These are phyloP conservation scores for Oncorhynchus clarkii DNA, from an alignment of 2,113 vertebrate species.

Conservation along the genomic window DNA sequence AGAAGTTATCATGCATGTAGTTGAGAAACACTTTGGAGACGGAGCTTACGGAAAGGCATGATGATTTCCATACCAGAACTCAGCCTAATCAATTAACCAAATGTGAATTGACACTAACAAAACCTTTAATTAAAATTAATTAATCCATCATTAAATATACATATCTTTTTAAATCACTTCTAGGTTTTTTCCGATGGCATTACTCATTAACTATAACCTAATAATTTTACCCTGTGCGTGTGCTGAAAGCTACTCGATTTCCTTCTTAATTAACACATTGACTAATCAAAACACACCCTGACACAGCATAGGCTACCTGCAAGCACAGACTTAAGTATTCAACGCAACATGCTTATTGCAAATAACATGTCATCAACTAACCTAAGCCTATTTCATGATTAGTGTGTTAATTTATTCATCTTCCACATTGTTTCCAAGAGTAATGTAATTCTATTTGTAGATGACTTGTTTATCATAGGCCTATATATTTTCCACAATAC, in stretches of 20 bases:
- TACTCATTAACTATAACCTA: neutral
- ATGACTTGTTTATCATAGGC: neutral
- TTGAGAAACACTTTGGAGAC: neutral
- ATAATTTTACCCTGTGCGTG: neutral
- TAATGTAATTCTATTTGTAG: neutral
- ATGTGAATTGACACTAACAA: neutral
- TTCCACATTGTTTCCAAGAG: no score
- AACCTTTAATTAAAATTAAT: no score
- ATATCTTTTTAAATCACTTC: no score
- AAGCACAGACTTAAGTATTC: neutral
- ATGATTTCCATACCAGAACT: neutral
- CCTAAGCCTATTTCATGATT: neutral
- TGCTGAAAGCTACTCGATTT: neutral
- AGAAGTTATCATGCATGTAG: neutral
- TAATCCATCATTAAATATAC: no score
- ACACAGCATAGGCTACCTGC: neutral
- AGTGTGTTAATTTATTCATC: neutral
- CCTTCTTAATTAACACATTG: neutral
- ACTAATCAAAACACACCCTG: neutral
- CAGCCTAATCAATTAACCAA: neutral
- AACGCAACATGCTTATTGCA: neutral
- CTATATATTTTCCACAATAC: neutral
- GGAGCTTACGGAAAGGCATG: slow-evolving; percentile 3
- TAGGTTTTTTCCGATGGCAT: neutral
- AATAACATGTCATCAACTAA: neutral